Conservation (phyloP, 2,888 invertebrate genomes). For the Calephelis perditalis region DNA sequence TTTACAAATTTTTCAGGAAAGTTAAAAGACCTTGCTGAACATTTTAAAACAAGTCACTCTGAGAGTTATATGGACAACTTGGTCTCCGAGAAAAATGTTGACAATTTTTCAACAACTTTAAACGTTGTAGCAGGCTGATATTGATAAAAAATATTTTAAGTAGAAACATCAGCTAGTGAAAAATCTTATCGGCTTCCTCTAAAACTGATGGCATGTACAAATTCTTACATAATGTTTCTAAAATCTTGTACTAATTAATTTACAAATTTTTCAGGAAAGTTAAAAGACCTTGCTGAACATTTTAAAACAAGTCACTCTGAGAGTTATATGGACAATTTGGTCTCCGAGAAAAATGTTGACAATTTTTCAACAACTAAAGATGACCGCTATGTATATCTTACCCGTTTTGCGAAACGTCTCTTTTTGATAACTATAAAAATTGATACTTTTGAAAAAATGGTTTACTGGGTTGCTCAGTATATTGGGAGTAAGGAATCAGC, state of each 20-base stretch:
- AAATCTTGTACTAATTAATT: not conserved
- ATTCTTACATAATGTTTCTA: too few species aligned
- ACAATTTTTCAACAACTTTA: slow-evolving; percentile 21
- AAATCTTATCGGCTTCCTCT: too few species aligned
- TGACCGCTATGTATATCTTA: slow-evolving; percentile 51
- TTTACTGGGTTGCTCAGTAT: slow-evolving; percentile 58
- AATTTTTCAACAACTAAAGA: slow-evolving; percentile 32
- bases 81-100: slow-evolving; percentile 46
- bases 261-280: slow-evolving; percentile 42
- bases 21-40: slow-evolving; percentile 52
- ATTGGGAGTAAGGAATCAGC: slow-evolving; percentile 57
- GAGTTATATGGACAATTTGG: slow-evolving; percentile 44
- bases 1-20: slow-evolving; percentile 42
- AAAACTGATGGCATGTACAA: too few species aligned
- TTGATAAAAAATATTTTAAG: too few species aligned
- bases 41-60: slow-evolving; percentile 59
- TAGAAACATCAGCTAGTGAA: too few species aligned
- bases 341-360: slow-evolving; percentile 44
- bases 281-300: slow-evolving; percentile 56
- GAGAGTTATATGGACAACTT: slow-evolving; percentile 42
- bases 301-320: slow-evolving; percentile 56
- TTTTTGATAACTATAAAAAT: slow-evolving; percentile 52
- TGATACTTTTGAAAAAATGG: slow-evolving; percentile 52
- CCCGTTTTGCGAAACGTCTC: slow-evolving; percentile 48
- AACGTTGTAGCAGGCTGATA: too few species aligned